phyloP scores from a whole-genome alignment of 2,797 vertebrate genomes.

The Gambusia yucatana region DNA sequence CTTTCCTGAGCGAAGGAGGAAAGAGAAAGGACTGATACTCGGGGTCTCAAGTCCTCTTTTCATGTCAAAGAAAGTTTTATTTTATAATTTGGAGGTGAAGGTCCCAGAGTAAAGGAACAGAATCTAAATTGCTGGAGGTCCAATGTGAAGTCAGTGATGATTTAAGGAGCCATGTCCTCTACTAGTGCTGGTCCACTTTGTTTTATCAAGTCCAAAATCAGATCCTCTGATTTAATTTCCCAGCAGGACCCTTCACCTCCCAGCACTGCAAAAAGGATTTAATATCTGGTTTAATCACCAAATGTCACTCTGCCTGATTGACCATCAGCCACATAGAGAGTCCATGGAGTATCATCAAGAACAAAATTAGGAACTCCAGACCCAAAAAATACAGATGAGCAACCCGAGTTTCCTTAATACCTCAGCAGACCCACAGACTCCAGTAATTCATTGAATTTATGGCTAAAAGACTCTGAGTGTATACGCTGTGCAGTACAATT shows the following conservation, averaged over 20 bases:
- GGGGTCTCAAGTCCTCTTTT: not conserved
- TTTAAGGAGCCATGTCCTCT: not conserved
- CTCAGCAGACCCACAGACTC: not conserved
- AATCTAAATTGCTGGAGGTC: not conserved
- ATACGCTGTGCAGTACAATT: not conserved
- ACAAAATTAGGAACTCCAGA: not conserved
- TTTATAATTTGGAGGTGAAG: not conserved
- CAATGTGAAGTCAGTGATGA: not conserved
- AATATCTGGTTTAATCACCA: not conserved
- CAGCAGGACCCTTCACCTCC: not conserved
- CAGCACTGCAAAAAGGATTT: not conserved
- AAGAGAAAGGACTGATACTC: not conserved
- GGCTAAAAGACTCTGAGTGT: not conserved
- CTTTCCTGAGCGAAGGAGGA: not conserved
- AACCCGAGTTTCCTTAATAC: not conserved
- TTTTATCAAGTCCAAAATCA: not conserved
- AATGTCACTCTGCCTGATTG: not conserved
- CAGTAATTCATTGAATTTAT: not conserved
- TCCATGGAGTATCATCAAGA: not conserved
- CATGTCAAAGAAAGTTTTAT: not conserved
- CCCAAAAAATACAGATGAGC: not conserved
- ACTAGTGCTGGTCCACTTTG: not conserved
- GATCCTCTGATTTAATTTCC: not conserved
- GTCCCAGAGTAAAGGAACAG: not conserved
- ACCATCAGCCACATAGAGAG: not conserved